Conservation (phyloP, 1,140 invertebrate genomes). For the Zophobas morio region DNA sequence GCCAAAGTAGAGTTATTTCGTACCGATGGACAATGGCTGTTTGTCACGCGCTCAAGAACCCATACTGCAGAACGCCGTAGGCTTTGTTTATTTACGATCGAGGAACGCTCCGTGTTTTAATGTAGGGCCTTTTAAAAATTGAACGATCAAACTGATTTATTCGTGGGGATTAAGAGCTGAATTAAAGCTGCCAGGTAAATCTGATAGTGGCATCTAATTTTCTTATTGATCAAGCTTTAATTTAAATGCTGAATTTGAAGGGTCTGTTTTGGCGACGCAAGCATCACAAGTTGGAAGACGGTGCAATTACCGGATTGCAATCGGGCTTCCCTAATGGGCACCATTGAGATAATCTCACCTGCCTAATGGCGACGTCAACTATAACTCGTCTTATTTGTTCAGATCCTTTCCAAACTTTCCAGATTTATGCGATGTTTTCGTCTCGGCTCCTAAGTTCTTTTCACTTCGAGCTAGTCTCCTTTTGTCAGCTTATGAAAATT, state of each 20-base stretch:
- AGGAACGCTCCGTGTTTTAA: not conserved
- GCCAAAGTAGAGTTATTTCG: slow-evolving; percentile 17
- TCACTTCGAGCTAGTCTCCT: slow-evolving; percentile 29
- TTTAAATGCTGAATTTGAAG: slow-evolving; percentile 25
- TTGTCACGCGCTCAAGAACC: slow-evolving; percentile 39
- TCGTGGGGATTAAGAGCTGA: not conserved
- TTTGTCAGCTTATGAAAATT: slow-evolving; percentile 39
- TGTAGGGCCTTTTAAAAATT: not conserved
- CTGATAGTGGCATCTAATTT: slow-evolving; percentile 38
- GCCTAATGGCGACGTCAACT: slow-evolving; percentile 48
- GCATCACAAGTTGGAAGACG: slow-evolving; percentile 5
- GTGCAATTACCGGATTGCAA: slow-evolving; percentile 49
- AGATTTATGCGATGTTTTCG: slow-evolving; percentile 49
- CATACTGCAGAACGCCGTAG: not conserved
- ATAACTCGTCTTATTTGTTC: slow-evolving; percentile 50
- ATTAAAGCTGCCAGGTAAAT: not conserved
- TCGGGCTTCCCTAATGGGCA: slow-evolving; percentile 47
- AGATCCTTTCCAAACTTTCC: slow-evolving; percentile 37
- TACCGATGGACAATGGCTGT: slow-evolving; percentile 46
- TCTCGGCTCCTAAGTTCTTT: slow-evolving; percentile 36
- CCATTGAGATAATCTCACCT: slow-evolving; percentile 49
- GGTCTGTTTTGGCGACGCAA: slow-evolving; percentile 21
- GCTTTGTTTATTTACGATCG: slow-evolving; percentile 19
- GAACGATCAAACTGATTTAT: not conserved
- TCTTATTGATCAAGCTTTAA: slow-evolving; percentile 22